Evolutionary conservation across 2,888 invertebrate species (phyloP).

Genomic region (Lepidochrysops patricia): DNA sequence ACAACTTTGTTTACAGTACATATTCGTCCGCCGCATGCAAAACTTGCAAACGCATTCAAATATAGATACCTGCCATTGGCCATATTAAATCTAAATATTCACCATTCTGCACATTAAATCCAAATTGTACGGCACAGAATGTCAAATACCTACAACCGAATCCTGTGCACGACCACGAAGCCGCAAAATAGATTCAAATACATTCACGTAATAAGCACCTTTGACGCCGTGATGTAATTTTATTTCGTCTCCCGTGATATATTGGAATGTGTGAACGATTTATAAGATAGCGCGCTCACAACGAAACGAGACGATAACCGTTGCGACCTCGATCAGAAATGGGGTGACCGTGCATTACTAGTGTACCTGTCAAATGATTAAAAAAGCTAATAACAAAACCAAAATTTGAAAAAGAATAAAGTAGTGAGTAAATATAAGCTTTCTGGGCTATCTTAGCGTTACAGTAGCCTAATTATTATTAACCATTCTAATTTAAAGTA

Average conservation of each 20-base stretch:
- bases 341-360: too few relatives aligned
- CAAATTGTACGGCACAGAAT: background rate
- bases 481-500: too few relatives aligned
- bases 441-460: too few relatives aligned
- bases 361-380: too few relatives aligned
- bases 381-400: too few relatives aligned
- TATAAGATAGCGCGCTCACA: background rate
- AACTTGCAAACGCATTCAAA: background rate
- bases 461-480: too few relatives aligned
- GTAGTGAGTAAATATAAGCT: too few relatives aligned
- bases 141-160: constrained; percentile 3
- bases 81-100: background rate
- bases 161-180: background rate
- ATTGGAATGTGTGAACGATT: background rate
- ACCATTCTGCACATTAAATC: background rate
- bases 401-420: too few relatives aligned
- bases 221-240: background rate
- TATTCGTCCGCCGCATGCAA: too few relatives aligned
- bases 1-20: too few relatives aligned
- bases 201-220: background rate
- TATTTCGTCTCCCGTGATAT: background rate
- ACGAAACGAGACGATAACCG: too few relatives aligned
- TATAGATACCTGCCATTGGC: background rate
- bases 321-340: too few relatives aligned
- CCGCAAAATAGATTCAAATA: background rate